phyloP scores from a whole-genome alignment of 2,113 vertebrate genomes.

The Prochilodus magdalenae region DNA sequence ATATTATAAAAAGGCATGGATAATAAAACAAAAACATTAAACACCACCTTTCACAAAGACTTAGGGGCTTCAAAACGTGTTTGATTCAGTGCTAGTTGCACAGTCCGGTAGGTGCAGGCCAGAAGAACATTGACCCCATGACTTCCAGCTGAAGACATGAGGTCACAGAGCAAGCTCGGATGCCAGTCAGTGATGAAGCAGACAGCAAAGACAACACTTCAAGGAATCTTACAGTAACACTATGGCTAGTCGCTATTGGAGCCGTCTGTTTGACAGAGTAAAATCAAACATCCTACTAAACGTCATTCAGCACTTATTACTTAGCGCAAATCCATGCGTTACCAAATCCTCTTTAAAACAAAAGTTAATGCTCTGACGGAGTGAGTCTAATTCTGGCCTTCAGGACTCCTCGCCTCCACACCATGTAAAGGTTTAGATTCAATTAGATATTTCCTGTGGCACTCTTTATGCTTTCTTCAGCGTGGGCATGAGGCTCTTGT shows the following conservation, averaged over 20 bases:
- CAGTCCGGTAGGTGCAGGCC: not conserved
- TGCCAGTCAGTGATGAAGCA: constrained; percentile 41
- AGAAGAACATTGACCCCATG: constrained; percentile 50
- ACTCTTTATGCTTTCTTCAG: not conserved
- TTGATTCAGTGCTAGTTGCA: no score
- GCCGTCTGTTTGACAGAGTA: no score
- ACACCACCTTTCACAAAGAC: no score
- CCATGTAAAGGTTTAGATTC: not conserved
- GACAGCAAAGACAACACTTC: not conserved
- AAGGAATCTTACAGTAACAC: not conserved
- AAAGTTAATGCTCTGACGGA: constrained; percentile 56
- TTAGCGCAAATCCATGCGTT: constrained; percentile 57
- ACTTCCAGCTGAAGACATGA: constrained; percentile 66
- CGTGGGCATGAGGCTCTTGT: not conserved
- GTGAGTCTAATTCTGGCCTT: constrained; percentile 58
- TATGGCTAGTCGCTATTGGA: not conserved
- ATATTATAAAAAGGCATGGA: not conserved
- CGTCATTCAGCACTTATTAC: constrained; percentile 49
- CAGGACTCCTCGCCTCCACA: not conserved
- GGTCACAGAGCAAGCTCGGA: constrained; percentile 70
- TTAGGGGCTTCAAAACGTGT: no score
- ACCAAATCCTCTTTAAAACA: constrained; percentile 66
- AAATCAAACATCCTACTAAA: not conserved
- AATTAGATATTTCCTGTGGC: not conserved
- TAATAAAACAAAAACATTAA: no score